Evolutionary conservation across 2,113 vertebrate genomes (phyloP), one percentile per base, ranked within the genome.

Genomic region (Strigops habroptila): DNA sequence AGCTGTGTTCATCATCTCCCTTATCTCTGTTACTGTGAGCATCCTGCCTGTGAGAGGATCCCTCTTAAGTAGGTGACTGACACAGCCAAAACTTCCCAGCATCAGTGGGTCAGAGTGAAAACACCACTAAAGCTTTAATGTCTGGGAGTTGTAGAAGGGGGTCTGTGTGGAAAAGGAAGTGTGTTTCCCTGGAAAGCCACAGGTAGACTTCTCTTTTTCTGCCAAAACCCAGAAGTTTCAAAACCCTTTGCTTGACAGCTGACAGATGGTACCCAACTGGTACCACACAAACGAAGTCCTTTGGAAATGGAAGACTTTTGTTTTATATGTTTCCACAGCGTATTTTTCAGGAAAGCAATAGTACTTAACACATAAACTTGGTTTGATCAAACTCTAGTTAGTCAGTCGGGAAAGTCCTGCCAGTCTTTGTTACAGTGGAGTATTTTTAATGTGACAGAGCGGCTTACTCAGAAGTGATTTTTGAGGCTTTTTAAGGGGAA

Each of bases 251-350:
- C 18, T 31, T 15, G 9, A 2, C 0, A n/a, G 43, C 51, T 53
- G 37, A 30, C n/a, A 37, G 70, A n/a, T 30, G 21, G 59, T 37
- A 3, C 55, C 46, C 57, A 27, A 0, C 24, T 2, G 8, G 30
- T n/a, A 13, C 69, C 44, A 0, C 41, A 9, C 9, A 10, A 86
- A 7, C 48, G 57, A 44, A 9, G 43, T 24, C 37, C 39, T 37
- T 4, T 57, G 23, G 87, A 7, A 16, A 24, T 2, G 24, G 55
- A 7, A 5, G 9, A 1, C n/a, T 31, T 4, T 15, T 41, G 78
- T 15, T 53, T 82, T 31, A 0, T 6, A 1, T 52, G 30, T 60
- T 80, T 31, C 70, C 37, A 62, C 49, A 3, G 2, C 0, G 0
- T 30, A 0, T 49, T 83, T 75, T 44, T 49, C 51, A 70, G 86